Conservation (phyloP, 2,113 vertebrate species). For the Odontesthes bonariensis region DNA sequence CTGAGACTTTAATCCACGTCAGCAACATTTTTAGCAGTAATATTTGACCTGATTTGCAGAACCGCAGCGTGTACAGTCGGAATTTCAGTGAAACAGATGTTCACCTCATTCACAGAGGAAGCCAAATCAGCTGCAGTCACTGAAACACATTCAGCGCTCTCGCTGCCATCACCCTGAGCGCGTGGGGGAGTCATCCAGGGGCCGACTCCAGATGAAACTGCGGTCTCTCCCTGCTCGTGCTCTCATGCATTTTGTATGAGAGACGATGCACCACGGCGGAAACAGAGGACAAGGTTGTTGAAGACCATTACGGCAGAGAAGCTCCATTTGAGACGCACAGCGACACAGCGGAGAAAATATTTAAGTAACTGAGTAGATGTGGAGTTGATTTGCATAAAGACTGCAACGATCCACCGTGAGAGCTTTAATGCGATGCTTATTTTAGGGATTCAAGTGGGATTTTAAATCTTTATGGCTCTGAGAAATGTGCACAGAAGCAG, state of each 20-base stretch:
- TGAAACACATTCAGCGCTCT: conserved; percentile 29
- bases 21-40: not conserved
- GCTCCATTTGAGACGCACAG: not conserved
- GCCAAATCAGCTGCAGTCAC: not conserved
- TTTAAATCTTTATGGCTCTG: not conserved
- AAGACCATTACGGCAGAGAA: conserved; percentile 4
- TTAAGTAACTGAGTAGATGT: not conserved
- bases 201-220: conserved; percentile 41
- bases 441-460: fast-evolving
- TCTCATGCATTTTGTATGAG: conserved; percentile 53
- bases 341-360: not conserved
- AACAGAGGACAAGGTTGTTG: conserved; percentile 26
- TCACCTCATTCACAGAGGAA: conserved; percentile 11
- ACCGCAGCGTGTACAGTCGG: conserved; percentile 3
- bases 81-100: conserved; percentile 11
- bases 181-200: conserved; percentile 28
- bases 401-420: not conserved
- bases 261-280: conserved; percentile 17
- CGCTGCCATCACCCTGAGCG: conserved; percentile 14
- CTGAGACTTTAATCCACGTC: not conserved
- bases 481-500: no score
- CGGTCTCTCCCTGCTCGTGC: conserved; percentile 12
- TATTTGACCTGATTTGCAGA: conserved; percentile 17
- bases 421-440: not conserved
- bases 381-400: not conserved